These are phyloP conservation scores for Urocynchramus pylzowi DNA, from an alignment of 2,113 vertebrate species.

Conservation along the genomic window DNA sequence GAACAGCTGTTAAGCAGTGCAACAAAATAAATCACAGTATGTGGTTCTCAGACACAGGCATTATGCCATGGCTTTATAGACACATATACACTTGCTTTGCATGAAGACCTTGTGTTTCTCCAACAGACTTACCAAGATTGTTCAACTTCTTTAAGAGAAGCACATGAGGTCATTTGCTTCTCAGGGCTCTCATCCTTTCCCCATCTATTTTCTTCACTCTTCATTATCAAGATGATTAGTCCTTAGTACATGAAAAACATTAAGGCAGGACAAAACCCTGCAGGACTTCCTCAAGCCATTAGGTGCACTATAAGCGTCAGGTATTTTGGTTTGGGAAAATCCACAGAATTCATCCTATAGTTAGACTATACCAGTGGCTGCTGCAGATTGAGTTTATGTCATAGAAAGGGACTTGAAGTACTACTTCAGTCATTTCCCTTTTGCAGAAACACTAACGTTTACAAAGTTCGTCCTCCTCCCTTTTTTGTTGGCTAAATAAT, in stretches of 20 bases:
- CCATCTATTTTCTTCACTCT: neutral
- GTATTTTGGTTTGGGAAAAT: neutral
- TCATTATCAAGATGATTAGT: neutral
- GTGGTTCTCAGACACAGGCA: neutral
- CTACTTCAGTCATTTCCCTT: neutral
- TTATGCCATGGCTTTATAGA: neutral
- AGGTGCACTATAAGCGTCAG: neutral
- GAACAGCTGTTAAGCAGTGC: neutral
- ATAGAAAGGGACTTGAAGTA: neutral
- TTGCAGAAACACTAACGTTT: neutral
- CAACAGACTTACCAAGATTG: neutral
- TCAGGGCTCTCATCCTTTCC: neutral
- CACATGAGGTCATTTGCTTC: neutral
- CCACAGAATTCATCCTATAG: neutral
- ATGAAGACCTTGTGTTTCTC: neutral
- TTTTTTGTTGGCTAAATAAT: neutral
- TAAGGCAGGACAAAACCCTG: neutral
- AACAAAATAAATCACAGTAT: neutral
- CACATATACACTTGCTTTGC: neutral
- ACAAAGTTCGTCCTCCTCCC: neutral
- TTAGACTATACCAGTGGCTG: neutral
- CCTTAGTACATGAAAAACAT: neutral
- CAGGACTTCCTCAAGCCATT: neutral
- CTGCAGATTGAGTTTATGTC: neutral
- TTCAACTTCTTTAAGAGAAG: neutral